Evolutionary conservation across 2,113 vertebrate species (phyloP).

Genomic region (Oreotrochilus melanogaster): DNA sequence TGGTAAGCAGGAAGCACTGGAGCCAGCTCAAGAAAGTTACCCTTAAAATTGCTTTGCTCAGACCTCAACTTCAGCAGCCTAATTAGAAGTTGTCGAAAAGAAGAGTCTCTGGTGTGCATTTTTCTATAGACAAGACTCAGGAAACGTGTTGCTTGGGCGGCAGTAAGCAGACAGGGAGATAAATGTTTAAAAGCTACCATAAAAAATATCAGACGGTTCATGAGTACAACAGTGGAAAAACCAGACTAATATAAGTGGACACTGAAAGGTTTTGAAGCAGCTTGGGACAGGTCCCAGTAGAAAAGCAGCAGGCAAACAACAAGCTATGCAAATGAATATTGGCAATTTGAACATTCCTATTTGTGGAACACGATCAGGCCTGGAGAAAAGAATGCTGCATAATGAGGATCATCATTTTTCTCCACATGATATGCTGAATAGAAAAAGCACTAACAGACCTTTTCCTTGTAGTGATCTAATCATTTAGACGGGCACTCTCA

Average conservation of each 20-base stretch:
- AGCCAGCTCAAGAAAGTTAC: conserved; percentile 63
- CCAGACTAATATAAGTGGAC: conserved; percentile 16
- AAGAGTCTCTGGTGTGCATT: conserved; percentile 54
- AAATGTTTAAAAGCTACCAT: conserved; percentile 54
- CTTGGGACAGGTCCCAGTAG: conserved; percentile 21
- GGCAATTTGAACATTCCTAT: conserved; percentile 41
- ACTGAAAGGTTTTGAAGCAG: conserved; percentile 38
- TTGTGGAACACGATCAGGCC: conserved; percentile 9
- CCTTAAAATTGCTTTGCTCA: conserved; percentile 65
- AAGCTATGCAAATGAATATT: conserved; percentile 22
- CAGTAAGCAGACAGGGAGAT: conserved; percentile 56
- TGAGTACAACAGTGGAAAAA: background rate
- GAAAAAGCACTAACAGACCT: background rate
- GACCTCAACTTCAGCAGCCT: conserved; percentile 46
- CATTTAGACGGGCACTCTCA: conserved; percentile 27
- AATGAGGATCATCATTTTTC: conserved; percentile 55
- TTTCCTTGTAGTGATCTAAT: conserved; percentile 49
- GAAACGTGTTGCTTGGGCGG: conserved; percentile 34
- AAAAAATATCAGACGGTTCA: conserved; percentile 14
- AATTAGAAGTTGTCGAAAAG: conserved; percentile 65
- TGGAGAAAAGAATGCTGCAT: background rate
- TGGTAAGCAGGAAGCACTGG: conserved; percentile 61
- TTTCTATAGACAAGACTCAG: conserved; percentile 46
- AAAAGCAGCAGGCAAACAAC: conserved; percentile 8
- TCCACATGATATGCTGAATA: background rate